phyloP scores from a whole-genome alignment of 2,797 vertebrate species.

The Nasua narica region DNA sequence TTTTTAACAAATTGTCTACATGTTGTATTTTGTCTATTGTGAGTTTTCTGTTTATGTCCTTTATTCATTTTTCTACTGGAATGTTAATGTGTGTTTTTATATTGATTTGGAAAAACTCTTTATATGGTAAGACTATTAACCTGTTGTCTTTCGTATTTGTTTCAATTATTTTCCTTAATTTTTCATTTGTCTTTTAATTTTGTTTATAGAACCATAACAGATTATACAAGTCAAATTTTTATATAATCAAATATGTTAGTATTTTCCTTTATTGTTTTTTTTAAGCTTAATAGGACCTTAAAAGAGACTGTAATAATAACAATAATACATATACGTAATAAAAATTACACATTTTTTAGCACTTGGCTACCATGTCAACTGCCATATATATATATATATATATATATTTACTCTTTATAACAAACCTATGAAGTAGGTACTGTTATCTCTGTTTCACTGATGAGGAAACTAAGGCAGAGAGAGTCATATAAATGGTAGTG shows the following conservation, averaged over 20 bases:
- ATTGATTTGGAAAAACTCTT: constrained; percentile 39
- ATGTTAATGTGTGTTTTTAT: constrained; percentile 19
- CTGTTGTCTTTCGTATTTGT: not conserved
- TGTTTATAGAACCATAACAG: not conserved
- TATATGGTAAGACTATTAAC: not conserved
- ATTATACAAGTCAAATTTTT: not conserved
- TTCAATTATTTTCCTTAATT: constrained; percentile 30
- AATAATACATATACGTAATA: not conserved
- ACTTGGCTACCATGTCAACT: constrained; percentile 5
- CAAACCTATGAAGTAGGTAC: not conserved
- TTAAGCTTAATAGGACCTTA: not conserved
- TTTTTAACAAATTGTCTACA: not conserved
- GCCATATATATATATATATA: too few relatives aligned
- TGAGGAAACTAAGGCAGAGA: not conserved
- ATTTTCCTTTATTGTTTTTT: constrained; percentile 32
- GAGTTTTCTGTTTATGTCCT: not conserved
- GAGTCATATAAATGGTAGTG: not conserved
- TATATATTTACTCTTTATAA: not conserved
- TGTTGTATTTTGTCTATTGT: not conserved
- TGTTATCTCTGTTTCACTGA: not conserved
- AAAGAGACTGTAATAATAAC: not conserved
- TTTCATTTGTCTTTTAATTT: constrained; percentile 41
- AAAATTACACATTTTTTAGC: not conserved
- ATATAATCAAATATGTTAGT: not conserved
- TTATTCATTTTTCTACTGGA: not conserved